Conservation (phyloP, 2,888 invertebrate genomes). For the Drosophila eohydei region DNA sequence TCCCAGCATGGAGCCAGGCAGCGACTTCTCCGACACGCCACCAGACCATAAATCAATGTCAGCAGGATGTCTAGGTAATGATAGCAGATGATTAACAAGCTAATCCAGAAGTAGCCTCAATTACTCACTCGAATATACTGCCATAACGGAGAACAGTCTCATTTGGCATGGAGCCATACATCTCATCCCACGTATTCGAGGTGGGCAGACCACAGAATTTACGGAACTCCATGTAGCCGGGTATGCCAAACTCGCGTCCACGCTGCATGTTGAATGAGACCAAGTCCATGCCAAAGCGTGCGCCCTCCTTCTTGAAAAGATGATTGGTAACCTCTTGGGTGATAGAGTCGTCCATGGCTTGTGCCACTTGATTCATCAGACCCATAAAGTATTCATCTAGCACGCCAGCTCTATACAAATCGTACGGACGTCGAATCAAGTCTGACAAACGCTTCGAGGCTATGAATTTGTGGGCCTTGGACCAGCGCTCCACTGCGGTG, state of each 20-base stretch:
- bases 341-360: slow-evolving; percentile 97
- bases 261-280: slow-evolving; percentile 97
- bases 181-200: slow-evolving; percentile 90
- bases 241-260: slow-evolving; percentile 95
- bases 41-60: slow-evolving; percentile 98
- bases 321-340: slow-evolving; percentile 96
- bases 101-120: accelerated
- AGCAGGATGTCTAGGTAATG: slow-evolving; percentile 89
- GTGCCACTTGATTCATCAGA: slow-evolving; percentile 96
- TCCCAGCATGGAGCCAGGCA: slow-evolving; percentile 96
- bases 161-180: slow-evolving; percentile 95
- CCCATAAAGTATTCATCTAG: slow-evolving; percentile 97
- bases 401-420: slow-evolving; percentile 95
- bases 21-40: slow-evolving; percentile 95
- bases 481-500: slow-evolving; percentile 96
- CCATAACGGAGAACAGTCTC: slow-evolving; percentile 93
- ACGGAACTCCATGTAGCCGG: slow-evolving; percentile 96
- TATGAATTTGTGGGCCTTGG: slow-evolving; percentile 97
- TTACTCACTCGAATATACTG: slow-evolving; percentile 91
- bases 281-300: slow-evolving; percentile 93
- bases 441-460: slow-evolving; percentile 95
- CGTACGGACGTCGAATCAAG: slow-evolving; percentile 94
- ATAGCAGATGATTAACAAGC: neutral
- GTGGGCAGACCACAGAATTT: slow-evolving; percentile 95
- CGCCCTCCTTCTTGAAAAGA: slow-evolving; percentile 92